Evolutionary conservation across 2,113 vertebrate species (phyloP), one percentile per base, ranked within the genome.

Genomic region (Pogonocichla stellata): DNA sequence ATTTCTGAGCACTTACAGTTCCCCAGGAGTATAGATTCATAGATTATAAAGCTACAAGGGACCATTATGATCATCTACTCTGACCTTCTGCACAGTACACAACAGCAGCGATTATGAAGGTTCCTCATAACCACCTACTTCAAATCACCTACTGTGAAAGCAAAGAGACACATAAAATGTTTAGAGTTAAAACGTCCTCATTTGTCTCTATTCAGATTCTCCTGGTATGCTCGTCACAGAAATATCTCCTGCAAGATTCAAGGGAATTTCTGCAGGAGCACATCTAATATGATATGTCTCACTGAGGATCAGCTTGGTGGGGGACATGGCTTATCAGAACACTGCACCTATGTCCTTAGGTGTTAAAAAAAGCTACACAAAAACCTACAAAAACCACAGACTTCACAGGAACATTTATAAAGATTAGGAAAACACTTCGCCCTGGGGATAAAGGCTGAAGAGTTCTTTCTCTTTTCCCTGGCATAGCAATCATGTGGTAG

Each of bases 21-120:
- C 81, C 70, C 67, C 19, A 31, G 81, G 54, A 77, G 38, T 88
- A 93, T 58, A 73, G 92, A 94, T 90, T 90, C 71, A 93, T 82
- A 80, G 81, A 91, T 87, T 83, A 77, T 81, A 94, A 82, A 89
- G 38, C 33, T 86, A 66, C 43, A 71, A 94, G 88, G 31, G 47
- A 64, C 60, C 77, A 60, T 78, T 86, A 71, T 25, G 86, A 80
- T 82, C 53, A 69, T 92, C 60, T 88, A 4, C 72, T 74, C 72
- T 84, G 91, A 91, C 91, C 69, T 91, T 86, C 92, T 84, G 60
- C 83, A 48, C 60, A 71, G 88, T n/a, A 80, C 56, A 12, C 70
- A 90, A 90, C 47, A 93, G 48, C 80, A 86, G 51, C 15, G 28
- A 50, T 73, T 66, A 70, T 38, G 26, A 70, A 81, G 26, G 50